These are phyloP conservation scores for Seriola quinqueradiata DNA, from an alignment of 2,113 vertebrate species.

Conservation along the genomic window DNA sequence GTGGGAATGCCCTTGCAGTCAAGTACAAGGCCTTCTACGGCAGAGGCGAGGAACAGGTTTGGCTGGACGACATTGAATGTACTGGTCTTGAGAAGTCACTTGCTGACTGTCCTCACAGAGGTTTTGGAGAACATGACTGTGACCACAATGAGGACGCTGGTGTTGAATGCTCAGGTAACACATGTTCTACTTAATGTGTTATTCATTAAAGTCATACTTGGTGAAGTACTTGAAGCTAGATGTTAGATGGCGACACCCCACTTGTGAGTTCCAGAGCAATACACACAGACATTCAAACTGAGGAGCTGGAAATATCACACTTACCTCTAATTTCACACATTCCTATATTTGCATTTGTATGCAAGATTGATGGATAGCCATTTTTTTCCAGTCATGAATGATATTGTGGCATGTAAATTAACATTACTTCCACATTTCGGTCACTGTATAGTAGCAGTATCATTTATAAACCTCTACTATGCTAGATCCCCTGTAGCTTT, in stretches of 20 bases:
- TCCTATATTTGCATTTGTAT: neutral
- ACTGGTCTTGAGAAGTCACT: slow-evolving; percentile 70
- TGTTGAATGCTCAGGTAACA: slow-evolving; percentile 73
- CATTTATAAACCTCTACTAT: neutral
- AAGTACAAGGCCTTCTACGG: slow-evolving; percentile 70
- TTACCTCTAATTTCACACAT: neutral
- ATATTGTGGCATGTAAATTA: neutral
- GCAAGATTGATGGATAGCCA: neutral
- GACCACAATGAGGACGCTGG: slow-evolving; percentile 76
- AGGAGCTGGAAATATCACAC: neutral
- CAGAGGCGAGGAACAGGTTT: slow-evolving; percentile 49
- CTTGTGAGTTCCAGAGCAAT: neutral
- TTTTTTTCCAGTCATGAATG: neutral
- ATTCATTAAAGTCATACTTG: neutral
- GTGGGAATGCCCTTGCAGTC: slow-evolving; percentile 57
- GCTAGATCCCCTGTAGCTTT: neutral
- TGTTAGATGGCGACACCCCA: neutral
- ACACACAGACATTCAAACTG: neutral
- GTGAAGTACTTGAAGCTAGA: neutral
- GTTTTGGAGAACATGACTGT: slow-evolving; percentile 74
- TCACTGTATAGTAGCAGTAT: neutral
- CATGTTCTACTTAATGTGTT: neutral
- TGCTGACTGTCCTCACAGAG: slow-evolving; percentile 67
- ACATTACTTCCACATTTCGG: neutral
- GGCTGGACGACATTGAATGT: slow-evolving; percentile 76